phyloP scores from a whole-genome alignment of 1,140 invertebrate genomes.

The Drosophila carrolli region DNA sequence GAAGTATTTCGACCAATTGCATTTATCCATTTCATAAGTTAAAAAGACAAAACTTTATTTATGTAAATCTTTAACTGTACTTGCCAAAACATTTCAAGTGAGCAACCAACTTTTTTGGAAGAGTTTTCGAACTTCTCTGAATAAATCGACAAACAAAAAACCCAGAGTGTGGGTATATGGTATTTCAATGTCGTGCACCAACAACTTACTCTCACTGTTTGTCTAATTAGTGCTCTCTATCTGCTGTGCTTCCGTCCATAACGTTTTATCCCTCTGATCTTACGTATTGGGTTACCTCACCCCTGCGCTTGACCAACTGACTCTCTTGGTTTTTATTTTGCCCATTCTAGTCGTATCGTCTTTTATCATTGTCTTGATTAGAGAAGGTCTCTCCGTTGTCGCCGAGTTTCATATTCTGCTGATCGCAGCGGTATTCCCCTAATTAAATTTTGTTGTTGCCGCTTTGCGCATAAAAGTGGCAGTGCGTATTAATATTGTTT shows the following conservation, averaged over 20 bases:
- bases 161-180: background rate
- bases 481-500: slow-evolving; percentile 24
- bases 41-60: too few relatives aligned
- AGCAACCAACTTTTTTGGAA: background rate
- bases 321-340: slow-evolving; percentile 18
- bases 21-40: too few relatives aligned
- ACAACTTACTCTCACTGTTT: slow-evolving; percentile 68
- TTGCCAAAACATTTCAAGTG: too few relatives aligned
- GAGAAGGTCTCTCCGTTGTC: slow-evolving; percentile 66
- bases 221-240: slow-evolving; percentile 59
- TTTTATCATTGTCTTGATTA: slow-evolving; percentile 77
- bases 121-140: background rate
- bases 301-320: slow-evolving; percentile 60
- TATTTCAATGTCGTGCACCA: slow-evolving; percentile 70
- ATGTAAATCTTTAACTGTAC: too few relatives aligned
- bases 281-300: background rate
- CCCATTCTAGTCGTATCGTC: slow-evolving; percentile 41
- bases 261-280: slow-evolving; percentile 4
- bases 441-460: slow-evolving; percentile 65
- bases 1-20: too few relatives aligned
- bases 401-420: slow-evolving; percentile 68
- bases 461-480: slow-evolving; percentile 49
- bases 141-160: slow-evolving; percentile 2
- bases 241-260: slow-evolving; percentile 2
- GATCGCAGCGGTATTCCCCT: slow-evolving; percentile 78